These are phyloP conservation scores for Grallaria varia DNA, from an alignment of 2,113 vertebrate species.

Conservation along the genomic window DNA sequence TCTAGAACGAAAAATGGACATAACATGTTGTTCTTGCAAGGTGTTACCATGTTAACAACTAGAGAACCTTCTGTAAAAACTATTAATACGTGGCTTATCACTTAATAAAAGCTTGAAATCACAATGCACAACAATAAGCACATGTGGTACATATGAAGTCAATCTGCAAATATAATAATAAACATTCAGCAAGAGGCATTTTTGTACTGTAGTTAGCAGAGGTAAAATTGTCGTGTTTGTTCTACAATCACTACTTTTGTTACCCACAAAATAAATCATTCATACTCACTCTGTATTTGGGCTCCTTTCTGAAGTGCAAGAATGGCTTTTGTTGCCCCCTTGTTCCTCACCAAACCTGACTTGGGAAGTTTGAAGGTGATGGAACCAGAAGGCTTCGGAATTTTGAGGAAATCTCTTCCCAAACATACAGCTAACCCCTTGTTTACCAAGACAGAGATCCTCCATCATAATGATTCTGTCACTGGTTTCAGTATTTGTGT, in stretches of 20 bases:
- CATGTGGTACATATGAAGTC: slow-evolving; percentile 25
- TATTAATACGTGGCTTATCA: slow-evolving; percentile 50
- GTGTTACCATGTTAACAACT: slow-evolving; percentile 58
- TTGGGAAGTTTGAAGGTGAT: not conserved
- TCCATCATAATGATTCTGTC: not conserved
- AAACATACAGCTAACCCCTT: not conserved
- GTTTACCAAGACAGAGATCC: not conserved
- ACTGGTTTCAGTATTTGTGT: not conserved
- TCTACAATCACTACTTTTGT: not conserved
- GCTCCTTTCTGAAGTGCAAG: not conserved
- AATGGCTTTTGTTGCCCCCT: not conserved
- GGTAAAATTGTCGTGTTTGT: not conserved
- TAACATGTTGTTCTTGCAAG: slow-evolving; percentile 45
- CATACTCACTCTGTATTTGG: not conserved
- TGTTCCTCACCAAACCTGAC: not conserved
- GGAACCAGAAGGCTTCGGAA: not conserved
- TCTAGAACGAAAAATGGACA: slow-evolving; percentile 22
- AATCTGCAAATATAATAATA: slow-evolving; percentile 12
- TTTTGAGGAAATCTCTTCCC: not conserved
- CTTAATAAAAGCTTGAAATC: slow-evolving; percentile 53
- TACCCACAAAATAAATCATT: not conserved
- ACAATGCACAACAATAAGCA: not conserved
- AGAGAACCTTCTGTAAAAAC: slow-evolving; percentile 43
- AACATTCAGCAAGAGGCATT: not conserved
- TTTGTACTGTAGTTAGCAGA: not conserved